These are phyloP conservation scores for Hipparchia sbordonii DNA, from an alignment of 2,888 invertebrate genomes.

Conservation along the genomic window DNA sequence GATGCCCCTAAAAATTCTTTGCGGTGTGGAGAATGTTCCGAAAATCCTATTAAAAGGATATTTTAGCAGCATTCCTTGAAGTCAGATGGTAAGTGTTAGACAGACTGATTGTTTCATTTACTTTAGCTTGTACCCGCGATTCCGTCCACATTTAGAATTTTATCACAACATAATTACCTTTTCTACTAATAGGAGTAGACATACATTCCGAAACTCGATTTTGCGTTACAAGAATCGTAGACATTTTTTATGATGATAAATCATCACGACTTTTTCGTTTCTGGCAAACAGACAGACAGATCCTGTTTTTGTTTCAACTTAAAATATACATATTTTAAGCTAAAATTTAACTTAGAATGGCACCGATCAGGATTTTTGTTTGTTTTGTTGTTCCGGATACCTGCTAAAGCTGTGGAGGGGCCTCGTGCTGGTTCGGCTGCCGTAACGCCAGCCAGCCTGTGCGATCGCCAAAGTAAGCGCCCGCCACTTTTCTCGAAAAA, in stretches of 20 bases:
- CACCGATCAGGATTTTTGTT: constrained; percentile 13
- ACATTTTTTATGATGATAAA: too few relatives aligned
- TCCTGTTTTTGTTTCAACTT: not conserved
- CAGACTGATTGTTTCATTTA: not conserved
- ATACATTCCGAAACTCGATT: not conserved
- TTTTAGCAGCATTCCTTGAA: not conserved
- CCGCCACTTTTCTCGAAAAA: constrained; percentile 25
- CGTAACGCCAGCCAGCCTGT: constrained; percentile 13
- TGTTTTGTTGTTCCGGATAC: constrained; percentile 20
- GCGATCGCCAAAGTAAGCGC: constrained; percentile 17
- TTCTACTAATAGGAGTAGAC: not conserved
- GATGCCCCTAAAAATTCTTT: not conserved
- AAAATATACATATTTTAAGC: not conserved
- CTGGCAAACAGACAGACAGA: not conserved
- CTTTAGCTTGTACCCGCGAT: constrained; percentile 2
- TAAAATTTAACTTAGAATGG: not conserved
- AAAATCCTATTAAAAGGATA: not conserved
- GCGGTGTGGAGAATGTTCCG: not conserved
- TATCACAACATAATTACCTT: not conserved
- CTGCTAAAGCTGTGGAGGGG: constrained; percentile 17
- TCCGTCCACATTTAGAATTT: not conserved
- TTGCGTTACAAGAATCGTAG: not conserved
- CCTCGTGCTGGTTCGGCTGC: constrained; percentile 9
- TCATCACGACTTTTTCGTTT: not conserved
- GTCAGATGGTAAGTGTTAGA: not conserved